Evolutionary conservation across 1,140 invertebrate genomes (phyloP).

Genomic region (Periplaneta americana): DNA sequence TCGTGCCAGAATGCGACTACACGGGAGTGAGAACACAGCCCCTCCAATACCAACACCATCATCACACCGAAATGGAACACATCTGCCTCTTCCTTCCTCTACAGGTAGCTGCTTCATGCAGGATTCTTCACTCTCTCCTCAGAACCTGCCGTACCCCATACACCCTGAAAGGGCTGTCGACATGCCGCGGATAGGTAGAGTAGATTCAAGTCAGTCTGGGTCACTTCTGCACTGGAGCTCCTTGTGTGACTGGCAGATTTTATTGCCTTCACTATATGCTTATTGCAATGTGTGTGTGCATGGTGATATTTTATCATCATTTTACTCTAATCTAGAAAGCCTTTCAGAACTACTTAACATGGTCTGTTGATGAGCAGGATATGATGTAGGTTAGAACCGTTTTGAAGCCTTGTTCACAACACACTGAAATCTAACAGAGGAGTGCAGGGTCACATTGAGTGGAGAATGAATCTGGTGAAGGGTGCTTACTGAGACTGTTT

Average conservation of each 20-base stretch:
- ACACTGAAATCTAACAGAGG: no score
- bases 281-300: neutral
- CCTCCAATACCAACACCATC: slow-evolving; percentile 22
- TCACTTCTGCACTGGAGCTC: neutral
- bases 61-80: neutral
- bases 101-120: slow-evolving; percentile 23
- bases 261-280: no score
- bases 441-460: no score
- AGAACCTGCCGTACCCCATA: neutral
- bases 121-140: slow-evolving; percentile 24
- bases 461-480: no score
- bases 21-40: slow-evolving; percentile 43
- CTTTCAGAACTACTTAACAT: neutral
- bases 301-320: neutral
- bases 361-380: no score
- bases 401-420: no score
- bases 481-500: no score
- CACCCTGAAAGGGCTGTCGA: neutral
- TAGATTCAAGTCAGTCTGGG: neutral
- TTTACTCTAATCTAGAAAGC: no score
- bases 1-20: slow-evolving; percentile 54
- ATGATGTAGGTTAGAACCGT: no score
- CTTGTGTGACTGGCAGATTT: neutral
- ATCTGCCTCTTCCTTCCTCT: neutral
- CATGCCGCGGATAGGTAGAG: neutral